phyloP scores from a whole-genome alignment of 2,113 vertebrate species.

The Lepisosteus osseus region DNA sequence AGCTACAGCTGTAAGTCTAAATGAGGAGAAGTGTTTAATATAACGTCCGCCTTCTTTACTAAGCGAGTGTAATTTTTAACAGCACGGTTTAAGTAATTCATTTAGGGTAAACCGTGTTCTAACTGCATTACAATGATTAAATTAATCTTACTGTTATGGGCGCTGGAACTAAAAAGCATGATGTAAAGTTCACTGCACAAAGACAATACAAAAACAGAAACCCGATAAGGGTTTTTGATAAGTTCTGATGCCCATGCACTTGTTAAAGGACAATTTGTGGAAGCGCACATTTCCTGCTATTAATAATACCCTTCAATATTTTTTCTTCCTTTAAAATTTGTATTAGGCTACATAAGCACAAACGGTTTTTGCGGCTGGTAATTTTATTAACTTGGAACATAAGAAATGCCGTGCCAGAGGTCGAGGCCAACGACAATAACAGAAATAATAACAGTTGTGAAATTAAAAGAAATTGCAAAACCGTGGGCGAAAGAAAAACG shows the following conservation, averaged over 20 bases:
- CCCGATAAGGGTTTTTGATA: conserved; percentile 19
- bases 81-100: conserved; percentile 76
- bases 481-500: too few relatives aligned
- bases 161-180: conserved; percentile 59
- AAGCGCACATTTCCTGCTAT: conserved; percentile 56
- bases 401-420: too few relatives aligned
- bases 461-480: too few relatives aligned
- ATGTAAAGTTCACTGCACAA: conserved; percentile 77
- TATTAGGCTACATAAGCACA: too few relatives aligned
- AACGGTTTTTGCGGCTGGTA: too few relatives aligned
- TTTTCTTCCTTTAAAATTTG: neutral
- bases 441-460: too few relatives aligned
- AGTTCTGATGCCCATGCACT: conserved; percentile 42
- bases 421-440: too few relatives aligned
- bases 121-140: conserved; percentile 84
- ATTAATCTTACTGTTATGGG: conserved; percentile 76
- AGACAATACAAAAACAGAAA: conserved; percentile 70
- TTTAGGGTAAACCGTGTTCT: conserved; percentile 78
- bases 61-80: conserved; percentile 77
- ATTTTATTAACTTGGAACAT: too few relatives aligned
- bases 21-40: conserved; percentile 69
- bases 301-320: neutral
- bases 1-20: conserved; percentile 68
- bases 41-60: conserved; percentile 62
- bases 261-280: conserved; percentile 48